Base-by-base conservation (phyloP, 2,888 invertebrate species). In the Lasioglossum malachurum region DNA sequence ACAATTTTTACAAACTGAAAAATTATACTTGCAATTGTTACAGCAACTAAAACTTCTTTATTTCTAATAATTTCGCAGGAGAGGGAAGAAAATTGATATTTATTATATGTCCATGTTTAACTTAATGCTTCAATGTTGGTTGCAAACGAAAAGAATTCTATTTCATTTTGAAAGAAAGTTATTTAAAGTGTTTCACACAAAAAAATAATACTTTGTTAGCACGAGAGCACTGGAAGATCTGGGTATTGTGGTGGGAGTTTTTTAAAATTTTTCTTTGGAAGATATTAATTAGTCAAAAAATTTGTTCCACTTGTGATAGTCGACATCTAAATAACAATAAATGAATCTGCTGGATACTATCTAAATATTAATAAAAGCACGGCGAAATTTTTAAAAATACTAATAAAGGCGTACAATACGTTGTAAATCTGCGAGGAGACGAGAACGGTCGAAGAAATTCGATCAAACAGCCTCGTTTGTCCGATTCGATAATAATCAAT, bases 401-500 rank as follows among this genome's bases (percentile, higher is more conserved):
- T 16, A 44, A 44, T 72, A 5, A 72, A 16, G 27, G 0, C 14
- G 38, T 19, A 73, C 60, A 38, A 27, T 49, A 44, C 44, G 38
- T 16, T 41, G 10, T 69, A 79, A 80, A 79, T 83, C 49, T 44
- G 27, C 69, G 49, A 53, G 41, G 67, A 44, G 27, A 73, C 75
- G 78, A 77, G 84, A 88, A 91, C 89, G 93, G 90, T 83, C 91
- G 90, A 90, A 89, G 91, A 89, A 89, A 75, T 90, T 87, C 90
- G 88, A 92, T 94, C 93, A 94, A 94, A 91, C 91, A 87, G 89
- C 92, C 93, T 94, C 94, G 94, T 94, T 94, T 94, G 92, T 88
- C 77, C 91, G 87, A 92, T 91, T 93, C 93, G 93, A 94, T 94
- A 93, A 94, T 94, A 95, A 94, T 95, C 94, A 94, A 94, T 93